Evolutionary conservation across 2,888 invertebrate genomes (phyloP).

Genomic region (Lysandra bellargus): DNA sequence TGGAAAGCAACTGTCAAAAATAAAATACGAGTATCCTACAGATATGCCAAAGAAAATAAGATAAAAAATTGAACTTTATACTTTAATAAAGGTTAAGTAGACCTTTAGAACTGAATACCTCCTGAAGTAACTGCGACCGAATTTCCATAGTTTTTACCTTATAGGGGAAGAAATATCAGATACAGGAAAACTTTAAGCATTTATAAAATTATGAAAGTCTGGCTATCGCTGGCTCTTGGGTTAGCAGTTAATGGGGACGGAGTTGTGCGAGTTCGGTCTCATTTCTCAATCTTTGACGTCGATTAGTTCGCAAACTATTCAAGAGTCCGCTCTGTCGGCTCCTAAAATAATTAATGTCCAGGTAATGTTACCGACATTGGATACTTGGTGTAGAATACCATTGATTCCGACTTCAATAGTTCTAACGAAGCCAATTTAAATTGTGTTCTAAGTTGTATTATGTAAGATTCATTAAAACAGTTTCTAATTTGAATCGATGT

Average conservation of each 20-base stretch:
- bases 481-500: background rate
- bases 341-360: conserved; percentile 17
- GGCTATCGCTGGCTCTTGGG: too few relatives aligned
- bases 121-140: too few relatives aligned
- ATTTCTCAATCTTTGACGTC: conserved; percentile 33
- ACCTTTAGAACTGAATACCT: too few relatives aligned
- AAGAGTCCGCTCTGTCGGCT: background rate
- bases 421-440: background rate
- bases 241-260: background rate
- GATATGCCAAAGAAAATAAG: too few relatives aligned
- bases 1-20: too few relatives aligned
- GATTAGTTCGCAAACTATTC: conserved; percentile 29
- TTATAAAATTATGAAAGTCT: too few relatives aligned
- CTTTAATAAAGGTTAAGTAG: too few relatives aligned
- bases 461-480: background rate
- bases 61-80: too few relatives aligned
- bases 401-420: background rate
- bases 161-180: too few relatives aligned
- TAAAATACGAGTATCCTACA: too few relatives aligned
- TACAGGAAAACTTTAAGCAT: too few relatives aligned
- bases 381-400: background rate
- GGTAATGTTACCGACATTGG: background rate
- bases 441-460: background rate
- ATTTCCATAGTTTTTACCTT: too few relatives aligned
- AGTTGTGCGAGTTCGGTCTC: conserved; percentile 28